Evolutionary conservation across 92 coral and sea anemone genomes (phyloP).

Genomic region (Epizoanthus fatuus): DNA sequence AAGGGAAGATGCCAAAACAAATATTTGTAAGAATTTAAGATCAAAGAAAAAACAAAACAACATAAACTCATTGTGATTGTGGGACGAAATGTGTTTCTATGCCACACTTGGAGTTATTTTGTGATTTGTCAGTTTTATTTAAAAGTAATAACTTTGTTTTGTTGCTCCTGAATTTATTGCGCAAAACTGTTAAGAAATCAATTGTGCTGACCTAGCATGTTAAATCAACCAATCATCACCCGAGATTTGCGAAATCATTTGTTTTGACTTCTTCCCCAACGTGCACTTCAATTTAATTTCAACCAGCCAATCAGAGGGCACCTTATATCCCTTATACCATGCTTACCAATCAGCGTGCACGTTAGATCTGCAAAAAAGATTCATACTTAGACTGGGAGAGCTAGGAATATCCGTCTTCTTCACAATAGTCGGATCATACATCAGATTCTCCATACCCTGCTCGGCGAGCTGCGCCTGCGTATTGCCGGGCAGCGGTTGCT

Average conservation of each 20-base stretch:
- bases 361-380: constrained; percentile 17
- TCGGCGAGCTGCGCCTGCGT: constrained; percentile 24
- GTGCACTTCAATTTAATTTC: background rate
- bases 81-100: no score
- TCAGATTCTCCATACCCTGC: constrained; percentile 70
- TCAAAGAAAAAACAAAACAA: background rate
- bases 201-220: no score
- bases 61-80: no score
- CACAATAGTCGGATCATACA: constrained; percentile 94
- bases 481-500: constrained; percentile 29
- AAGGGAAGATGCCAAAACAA: constrained; percentile 15
- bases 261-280: background rate
- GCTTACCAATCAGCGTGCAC: constrained; percentile 33
- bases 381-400: constrained; percentile 66
- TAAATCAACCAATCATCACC: background rate
- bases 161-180: no score
- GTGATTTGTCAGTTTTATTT: no score
- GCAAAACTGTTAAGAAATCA: no score
- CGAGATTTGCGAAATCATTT: background rate
- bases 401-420: constrained; percentile 86
- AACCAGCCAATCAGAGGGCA: background rate
- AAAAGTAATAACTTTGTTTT: no score
- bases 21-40: background rate
- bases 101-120: no score
- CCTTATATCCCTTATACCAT: background rate